These are phyloP conservation scores for Leucoraja ocellata DNA, from an alignment of 2,797 vertebrate genomes.

Conservation along the genomic window DNA sequence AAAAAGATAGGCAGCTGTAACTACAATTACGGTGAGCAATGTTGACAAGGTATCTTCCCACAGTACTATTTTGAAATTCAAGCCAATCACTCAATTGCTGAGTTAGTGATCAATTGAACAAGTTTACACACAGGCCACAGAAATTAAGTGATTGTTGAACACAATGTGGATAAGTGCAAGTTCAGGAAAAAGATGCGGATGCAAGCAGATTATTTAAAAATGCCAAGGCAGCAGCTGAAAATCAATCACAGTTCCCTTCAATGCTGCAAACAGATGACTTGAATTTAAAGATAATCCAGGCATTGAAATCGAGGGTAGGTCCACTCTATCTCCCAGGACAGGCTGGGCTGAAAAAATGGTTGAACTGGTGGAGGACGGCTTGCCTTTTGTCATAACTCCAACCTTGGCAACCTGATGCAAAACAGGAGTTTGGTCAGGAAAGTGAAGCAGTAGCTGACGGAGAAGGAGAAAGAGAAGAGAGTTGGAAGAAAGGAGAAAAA, in stretches of 20 bases:
- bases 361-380: too few relatives aligned
- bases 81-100: not conserved
- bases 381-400: too few relatives aligned
- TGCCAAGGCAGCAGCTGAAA: not conserved
- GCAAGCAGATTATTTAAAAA: not conserved
- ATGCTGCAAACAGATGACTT: not conserved
- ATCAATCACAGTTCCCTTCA: not conserved
- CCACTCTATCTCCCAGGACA: not conserved
- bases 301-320: not conserved
- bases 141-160: not conserved
- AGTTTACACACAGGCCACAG: not conserved
- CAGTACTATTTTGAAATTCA: not conserved
- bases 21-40: not conserved
- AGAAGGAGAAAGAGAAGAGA: not conserved
- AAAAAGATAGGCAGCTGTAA: not conserved
- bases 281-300: not conserved
- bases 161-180: not conserved
- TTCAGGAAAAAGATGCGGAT: not conserved
- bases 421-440: too few relatives aligned
- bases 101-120: constrained; percentile 8
- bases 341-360: too few relatives aligned
- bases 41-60: not conserved
- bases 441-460: too few relatives aligned
- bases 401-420: too few relatives aligned
- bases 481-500: not conserved